A percentile compares a stretch with the other conserved stretches of the same genome.
phyloP scores from a whole-genome alignment of 2,888 invertebrate species.

The Archips xylosteana region DNA sequence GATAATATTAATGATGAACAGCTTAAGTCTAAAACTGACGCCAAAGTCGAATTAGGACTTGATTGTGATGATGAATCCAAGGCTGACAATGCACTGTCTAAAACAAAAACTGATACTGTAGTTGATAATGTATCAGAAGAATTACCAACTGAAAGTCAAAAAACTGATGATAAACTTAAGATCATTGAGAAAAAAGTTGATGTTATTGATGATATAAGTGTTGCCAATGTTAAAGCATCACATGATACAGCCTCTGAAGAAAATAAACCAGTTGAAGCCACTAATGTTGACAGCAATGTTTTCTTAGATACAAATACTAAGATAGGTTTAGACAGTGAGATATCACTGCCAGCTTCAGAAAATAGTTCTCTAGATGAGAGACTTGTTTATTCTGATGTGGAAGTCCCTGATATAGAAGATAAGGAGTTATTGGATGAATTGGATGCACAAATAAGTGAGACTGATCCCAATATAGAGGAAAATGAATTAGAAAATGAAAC shows the following conservation, averaged over 20 bases:
- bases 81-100: background rate
- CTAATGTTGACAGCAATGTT: background rate
- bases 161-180: background rate
- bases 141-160: background rate
- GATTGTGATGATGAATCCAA: background rate
- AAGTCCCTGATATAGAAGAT: slow-evolving; percentile 39
- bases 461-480: slow-evolving; percentile 17
- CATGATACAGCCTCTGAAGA: background rate
- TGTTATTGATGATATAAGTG: background rate
- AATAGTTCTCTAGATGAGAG: slow-evolving; percentile 25
- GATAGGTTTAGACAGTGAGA: background rate
- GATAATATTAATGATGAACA: slow-evolving; percentile 4
- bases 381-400: slow-evolving; percentile 45
- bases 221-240: background rate
- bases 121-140: background rate
- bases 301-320: background rate
- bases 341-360: slow-evolving; percentile 12
- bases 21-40: background rate
- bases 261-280: background rate
- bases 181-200: background rate
- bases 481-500: background rate
- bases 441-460: slow-evolving; percentile 41
- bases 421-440: slow-evolving; percentile 44
- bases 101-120: background rate
- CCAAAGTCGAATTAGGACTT: background rate